Evolutionary conservation across 2,888 invertebrate genomes (phyloP).

Genomic region (Acronicta alni): DNA sequence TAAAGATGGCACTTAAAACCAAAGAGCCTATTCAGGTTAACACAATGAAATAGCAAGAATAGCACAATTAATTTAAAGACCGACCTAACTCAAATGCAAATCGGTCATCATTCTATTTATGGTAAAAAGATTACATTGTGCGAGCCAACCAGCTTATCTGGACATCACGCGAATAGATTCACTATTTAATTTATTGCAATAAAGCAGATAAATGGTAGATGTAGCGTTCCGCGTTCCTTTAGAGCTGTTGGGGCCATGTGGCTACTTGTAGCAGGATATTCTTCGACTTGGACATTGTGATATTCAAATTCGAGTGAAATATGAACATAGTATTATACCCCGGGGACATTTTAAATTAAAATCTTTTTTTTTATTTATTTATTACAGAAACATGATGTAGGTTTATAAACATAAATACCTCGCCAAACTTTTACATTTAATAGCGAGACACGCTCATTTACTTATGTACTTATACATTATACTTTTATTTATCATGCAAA

Average conservation of each 20-base stretch:
- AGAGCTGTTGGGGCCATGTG: constrained; percentile 35
- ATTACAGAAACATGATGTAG: too few species aligned
- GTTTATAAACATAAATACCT: too few species aligned
- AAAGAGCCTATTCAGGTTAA: constrained; percentile 74
- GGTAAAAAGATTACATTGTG: constrained; percentile 89
- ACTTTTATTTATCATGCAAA: too few species aligned
- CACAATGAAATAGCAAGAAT: constrained; percentile 85
- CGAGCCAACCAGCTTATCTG: constrained; percentile 81
- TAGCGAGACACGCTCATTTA: too few species aligned
- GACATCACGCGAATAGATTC: constrained; percentile 80
- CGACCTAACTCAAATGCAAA: constrained; percentile 86
- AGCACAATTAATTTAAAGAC: constrained; percentile 80
- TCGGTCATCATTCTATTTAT: constrained; percentile 83
- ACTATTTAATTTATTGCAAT: constrained; percentile 87
- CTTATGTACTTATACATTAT: too few species aligned
- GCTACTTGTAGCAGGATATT: neutral
- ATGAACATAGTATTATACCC: too few species aligned
- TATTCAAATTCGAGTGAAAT: too few species aligned
- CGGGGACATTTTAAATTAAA: too few species aligned
- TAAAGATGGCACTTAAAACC: constrained; percentile 80
- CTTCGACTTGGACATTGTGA: too few species aligned
- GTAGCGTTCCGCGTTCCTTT: constrained; percentile 84
- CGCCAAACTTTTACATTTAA: too few species aligned
- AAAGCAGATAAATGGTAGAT: constrained; percentile 84
- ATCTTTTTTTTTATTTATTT: too few species aligned